Evolutionary conservation across 2,797 vertebrate species (phyloP), one percentile per base, ranked within the genome.

Genomic region (Zalophus californianus): DNA sequence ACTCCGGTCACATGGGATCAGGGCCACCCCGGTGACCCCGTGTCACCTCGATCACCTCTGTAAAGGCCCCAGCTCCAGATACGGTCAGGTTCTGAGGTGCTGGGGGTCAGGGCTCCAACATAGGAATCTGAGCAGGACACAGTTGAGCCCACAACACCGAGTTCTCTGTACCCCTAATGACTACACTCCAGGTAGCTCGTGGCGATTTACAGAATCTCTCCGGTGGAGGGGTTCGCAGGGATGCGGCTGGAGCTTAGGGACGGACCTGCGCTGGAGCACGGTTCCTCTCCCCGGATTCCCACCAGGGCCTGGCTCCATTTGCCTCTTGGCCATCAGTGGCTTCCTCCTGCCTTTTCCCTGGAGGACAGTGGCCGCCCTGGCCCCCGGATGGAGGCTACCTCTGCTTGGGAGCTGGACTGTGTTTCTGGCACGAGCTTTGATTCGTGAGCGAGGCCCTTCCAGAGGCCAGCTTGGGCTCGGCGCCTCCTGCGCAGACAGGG

Each of bases 301-400:
- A 1, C n/a, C 12, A 0, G 35, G 0, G 38, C 13, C 60, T 48
- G 0, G 5, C 20, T 35, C 35, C 25, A 0, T 14, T 58, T 7
- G 32, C 52, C 25, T 41, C 13, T n/a, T 18, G 18, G 2, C 75
- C 5, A 1, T 38, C 12, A 5, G 6, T 3, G 16, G 9, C 72
- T 83, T 35, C 9, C 48, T 29, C 38, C 38, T 32, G 68, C 38
- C 68, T 29, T 35, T 20, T 21, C 6, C 35, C 35, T 25, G 20
- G 66, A 11, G 16, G 29, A 44, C 54, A 25, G 20, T 11, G 29
- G 52, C 66, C 16, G 52, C 32, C 4, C 3, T 15, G 1, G 21
- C 9, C 5, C 35, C 38, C 2, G 15, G 44, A 35, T 44, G 3
- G 16, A 14, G 9, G 52, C 6, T 4, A 0, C 11, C 35, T 27